Evolutionary conservation across 2,888 invertebrate genomes (phyloP).

Genomic region (Chirona hameri): DNA sequence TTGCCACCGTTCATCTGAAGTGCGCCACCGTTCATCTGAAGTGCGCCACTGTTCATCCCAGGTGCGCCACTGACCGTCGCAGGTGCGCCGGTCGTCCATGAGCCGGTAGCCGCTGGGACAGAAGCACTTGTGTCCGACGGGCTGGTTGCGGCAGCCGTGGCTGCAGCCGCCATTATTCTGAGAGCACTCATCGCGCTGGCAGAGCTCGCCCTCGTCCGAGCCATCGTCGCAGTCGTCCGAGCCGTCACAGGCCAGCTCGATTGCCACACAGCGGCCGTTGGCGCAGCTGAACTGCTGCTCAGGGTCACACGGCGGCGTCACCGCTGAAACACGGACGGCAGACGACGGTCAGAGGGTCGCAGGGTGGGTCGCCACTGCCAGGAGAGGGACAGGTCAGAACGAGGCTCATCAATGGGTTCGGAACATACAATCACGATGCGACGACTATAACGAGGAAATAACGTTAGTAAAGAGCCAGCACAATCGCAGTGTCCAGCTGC

Average conservation of each 20-base stretch:
- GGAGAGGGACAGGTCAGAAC: no score
- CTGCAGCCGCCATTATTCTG: slow-evolving; percentile 77
- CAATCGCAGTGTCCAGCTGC: no score
- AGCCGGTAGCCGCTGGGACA: slow-evolving; percentile 77
- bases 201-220: slow-evolving; percentile 63
- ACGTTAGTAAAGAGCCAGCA: no score
- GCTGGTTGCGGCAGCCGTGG: slow-evolving; percentile 78
- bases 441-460: no score
- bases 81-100: slow-evolving; percentile 54
- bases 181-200: slow-evolving; percentile 45
- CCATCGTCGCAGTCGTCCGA: slow-evolving; percentile 72
- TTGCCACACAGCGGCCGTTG: slow-evolving; percentile 62
- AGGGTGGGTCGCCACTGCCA: no score
- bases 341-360: no score
- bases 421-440: no score
- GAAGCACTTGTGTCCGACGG: slow-evolving; percentile 70
- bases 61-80: slow-evolving; percentile 45
- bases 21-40: no score
- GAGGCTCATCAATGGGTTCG: no score
- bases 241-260: slow-evolving; percentile 73
- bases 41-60: not conserved
- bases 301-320: slow-evolving; percentile 10
- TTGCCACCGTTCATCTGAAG: no score
- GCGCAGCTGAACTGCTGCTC: not conserved
- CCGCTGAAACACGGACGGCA: not conserved